These are phyloP conservation scores for Erpetoichthys calabaricus DNA, from an alignment of 2,797 vertebrate genomes.

Conservation along the genomic window DNA sequence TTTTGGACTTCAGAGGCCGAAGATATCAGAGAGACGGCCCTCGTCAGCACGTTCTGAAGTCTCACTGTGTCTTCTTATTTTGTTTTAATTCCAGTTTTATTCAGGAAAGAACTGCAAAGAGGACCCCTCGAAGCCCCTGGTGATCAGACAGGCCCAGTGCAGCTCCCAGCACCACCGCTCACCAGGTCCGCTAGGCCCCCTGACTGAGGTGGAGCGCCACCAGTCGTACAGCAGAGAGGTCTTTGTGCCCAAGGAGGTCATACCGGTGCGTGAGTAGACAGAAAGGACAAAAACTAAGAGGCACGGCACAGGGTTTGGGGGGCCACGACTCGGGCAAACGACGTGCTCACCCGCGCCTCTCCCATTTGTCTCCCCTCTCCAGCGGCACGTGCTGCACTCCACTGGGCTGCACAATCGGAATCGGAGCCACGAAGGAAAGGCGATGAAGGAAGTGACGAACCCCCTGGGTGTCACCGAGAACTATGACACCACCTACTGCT, in stretches of 20 bases:
- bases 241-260: conserved; percentile 18
- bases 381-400: conserved; percentile 19
- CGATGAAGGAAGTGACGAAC: conserved; percentile 25
- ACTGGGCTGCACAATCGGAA: conserved; percentile 16
- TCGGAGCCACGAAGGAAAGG: conserved; percentile 16
- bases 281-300: too few relatives aligned
- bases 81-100: conserved; percentile 19
- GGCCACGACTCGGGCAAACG: too few relatives aligned
- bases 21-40: too few relatives aligned
- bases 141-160: conserved; percentile 14
- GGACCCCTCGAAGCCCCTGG: conserved; percentile 11
- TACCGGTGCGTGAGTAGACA: conserved; percentile 11
- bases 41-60: too few relatives aligned
- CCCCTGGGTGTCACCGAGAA: conserved; percentile 9
- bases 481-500: conserved; percentile 18
- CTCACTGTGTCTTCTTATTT: not conserved
- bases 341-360: not conserved
- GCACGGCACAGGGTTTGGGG: too few relatives aligned
- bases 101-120: conserved; percentile 13
- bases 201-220: not conserved
- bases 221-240: conserved; percentile 23
- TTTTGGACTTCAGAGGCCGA: too few relatives aligned
- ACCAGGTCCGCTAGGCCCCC: conserved; percentile 12
- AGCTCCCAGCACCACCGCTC: conserved; percentile 18
- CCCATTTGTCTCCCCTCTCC: not conserved